Evolutionary conservation across 2,888 invertebrate genomes (phyloP).

Genomic region (Euproctis similis): DNA sequence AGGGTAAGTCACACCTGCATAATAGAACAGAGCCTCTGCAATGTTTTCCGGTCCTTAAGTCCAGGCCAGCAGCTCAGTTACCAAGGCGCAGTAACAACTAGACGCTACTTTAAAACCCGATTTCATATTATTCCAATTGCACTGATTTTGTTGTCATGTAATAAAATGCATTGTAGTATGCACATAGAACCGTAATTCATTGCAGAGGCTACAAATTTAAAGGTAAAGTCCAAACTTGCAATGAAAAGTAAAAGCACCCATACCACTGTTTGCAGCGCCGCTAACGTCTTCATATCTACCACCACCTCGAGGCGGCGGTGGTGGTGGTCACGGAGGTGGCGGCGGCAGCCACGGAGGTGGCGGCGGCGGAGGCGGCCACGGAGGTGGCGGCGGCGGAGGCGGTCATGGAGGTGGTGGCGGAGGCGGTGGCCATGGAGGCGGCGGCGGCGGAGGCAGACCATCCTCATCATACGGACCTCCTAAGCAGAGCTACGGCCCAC

Average conservation of each 20-base stretch:
- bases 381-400: too few relatives aligned
- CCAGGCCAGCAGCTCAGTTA: too few relatives aligned
- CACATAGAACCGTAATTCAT: too few relatives aligned
- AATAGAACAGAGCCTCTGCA: not conserved
- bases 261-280: conserved; percentile 61
- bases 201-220: not conserved
- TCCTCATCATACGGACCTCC: conserved; percentile 52
- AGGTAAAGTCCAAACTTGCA: not conserved
- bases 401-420: conserved; percentile 25
- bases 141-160: too few relatives aligned
- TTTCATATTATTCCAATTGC: too few relatives aligned
- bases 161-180: too few relatives aligned
- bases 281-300: conserved; percentile 76
- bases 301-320: conserved; percentile 52
- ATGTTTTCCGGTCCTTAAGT: too few relatives aligned
- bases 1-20: conserved; percentile 36
- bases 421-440: conserved; percentile 35
- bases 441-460: conserved; percentile 19
- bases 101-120: too few relatives aligned
- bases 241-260: conserved; percentile 18
- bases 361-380: conserved; percentile 30
- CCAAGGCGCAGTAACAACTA: too few relatives aligned
- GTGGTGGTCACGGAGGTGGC: conserved; percentile 21
- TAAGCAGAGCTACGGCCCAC: conserved; percentile 53
- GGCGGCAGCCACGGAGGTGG: conserved; percentile 32